These are phyloP conservation scores for Noctuana brunneofusca DNA, from an alignment of 2,888 invertebrate species.

Conservation along the genomic window DNA sequence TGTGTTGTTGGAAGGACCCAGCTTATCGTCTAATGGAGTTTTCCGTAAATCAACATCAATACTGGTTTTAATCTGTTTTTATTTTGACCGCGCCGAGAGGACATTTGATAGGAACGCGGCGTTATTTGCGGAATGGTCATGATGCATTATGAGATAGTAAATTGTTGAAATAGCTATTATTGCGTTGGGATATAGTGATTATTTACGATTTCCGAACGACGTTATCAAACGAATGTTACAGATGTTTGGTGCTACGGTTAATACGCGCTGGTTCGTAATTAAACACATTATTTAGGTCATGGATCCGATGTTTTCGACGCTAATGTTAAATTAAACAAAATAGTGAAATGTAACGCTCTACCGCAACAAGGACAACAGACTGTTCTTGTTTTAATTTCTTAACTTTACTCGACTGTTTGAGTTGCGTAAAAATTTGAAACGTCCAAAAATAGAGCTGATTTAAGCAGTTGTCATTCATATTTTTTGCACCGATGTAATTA, in stretches of 20 bases:
- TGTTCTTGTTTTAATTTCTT: conserved; percentile 28
- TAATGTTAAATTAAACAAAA: conserved; percentile 27
- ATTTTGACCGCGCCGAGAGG: conserved; percentile 6
- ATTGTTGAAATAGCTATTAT: conserved; percentile 14
- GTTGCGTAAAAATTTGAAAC: conserved; percentile 26
- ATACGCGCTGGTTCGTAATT: conserved; percentile 34
- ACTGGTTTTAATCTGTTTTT: conserved; percentile 16
- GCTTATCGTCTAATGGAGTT: conserved; percentile 16
- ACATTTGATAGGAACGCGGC: conserved; percentile 5
- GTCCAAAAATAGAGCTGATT: conserved; percentile 4
- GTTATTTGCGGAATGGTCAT: conserved; percentile 4
- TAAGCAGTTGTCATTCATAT: conserved; percentile 4
- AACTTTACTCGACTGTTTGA: conserved; percentile 11
- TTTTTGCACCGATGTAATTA: neutral
- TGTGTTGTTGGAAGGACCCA: neutral
- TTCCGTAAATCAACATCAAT: conserved; percentile 1
- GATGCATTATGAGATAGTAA: conserved; percentile 8
- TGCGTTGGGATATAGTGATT: conserved; percentile 11
- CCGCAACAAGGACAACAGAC: conserved; percentile 8
- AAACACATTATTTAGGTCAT: conserved; percentile 46
- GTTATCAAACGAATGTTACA: neutral
- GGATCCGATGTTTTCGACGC: conserved; percentile 38
- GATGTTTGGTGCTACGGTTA: conserved; percentile 10
- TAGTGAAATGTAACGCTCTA: conserved; percentile 20
- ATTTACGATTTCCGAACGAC: conserved; percentile 7